A percentile compares a stretch with the other conserved stretches of the same genome.
Evolutionary conservation across 2,797 vertebrate species (phyloP).

Genomic region (Poeciliopsis infans): DNA sequence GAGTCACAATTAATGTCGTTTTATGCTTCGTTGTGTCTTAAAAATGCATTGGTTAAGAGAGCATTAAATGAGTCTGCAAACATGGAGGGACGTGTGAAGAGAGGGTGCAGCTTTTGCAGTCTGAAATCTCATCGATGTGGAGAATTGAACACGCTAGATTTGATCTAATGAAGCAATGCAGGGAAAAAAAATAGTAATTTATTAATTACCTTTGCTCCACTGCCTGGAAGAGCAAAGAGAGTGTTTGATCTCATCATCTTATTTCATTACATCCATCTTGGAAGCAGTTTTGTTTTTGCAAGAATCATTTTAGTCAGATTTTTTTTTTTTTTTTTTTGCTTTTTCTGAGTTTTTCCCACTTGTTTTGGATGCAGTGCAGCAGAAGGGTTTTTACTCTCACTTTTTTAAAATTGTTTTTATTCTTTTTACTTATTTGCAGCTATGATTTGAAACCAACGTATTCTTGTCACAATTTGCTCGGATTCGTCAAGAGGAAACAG

Average conservation of each 20-base stretch:
- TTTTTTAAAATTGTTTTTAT: no score
- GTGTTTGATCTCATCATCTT: neutral
- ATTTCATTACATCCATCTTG: neutral
- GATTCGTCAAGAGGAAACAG: neutral
- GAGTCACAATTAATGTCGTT: slow-evolving; percentile 55
- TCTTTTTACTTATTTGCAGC: neutral
- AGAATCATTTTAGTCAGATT: neutral
- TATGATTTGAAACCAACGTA: neutral
- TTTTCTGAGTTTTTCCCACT: neutral
- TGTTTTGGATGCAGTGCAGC: neutral
- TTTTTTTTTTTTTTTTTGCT: neutral
- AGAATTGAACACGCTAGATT: neutral
- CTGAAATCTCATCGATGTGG: neutral
- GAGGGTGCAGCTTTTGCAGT: neutral
- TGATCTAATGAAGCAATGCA: neutral
- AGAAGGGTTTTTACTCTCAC: neutral
- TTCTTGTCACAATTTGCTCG: neutral
- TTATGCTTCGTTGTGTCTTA: slow-evolving; percentile 51
- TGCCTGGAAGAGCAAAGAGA: neutral
- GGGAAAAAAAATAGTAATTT: neutral
- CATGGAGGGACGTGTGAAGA: neutral
- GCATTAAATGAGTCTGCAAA: neutral
- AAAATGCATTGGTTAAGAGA: slow-evolving; percentile 15
- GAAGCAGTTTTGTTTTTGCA: neutral
- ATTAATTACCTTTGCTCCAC: neutral